A percentile compares a stretch with the other conserved stretches of the same genome.
phyloP scores from a whole-genome alignment of 2,797 vertebrate genomes.

The Xiphorhynchus erythropygius region DNA sequence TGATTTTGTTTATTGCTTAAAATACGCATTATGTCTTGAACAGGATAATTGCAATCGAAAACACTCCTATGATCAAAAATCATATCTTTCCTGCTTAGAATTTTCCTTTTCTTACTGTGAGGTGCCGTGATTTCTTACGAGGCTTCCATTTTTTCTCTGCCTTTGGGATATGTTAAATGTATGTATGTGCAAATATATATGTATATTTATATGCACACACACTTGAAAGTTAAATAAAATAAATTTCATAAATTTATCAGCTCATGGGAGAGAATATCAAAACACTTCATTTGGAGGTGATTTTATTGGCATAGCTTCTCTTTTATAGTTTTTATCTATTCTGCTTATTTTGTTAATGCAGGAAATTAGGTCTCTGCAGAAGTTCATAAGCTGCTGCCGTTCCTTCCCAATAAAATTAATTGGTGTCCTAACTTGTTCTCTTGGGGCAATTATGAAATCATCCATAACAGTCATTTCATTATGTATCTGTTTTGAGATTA shows the following conservation, averaged over 20 bases:
- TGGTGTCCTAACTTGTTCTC: background rate
- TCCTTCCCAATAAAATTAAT: background rate
- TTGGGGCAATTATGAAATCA: background rate
- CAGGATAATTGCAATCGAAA: background rate
- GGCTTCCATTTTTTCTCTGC: background rate
- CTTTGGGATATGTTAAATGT: background rate
- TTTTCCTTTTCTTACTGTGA: background rate
- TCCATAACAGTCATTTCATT: background rate
- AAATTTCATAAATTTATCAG: background rate
- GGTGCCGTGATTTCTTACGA: background rate
- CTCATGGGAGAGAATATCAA: background rate
- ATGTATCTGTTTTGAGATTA: background rate
- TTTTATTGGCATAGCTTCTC: background rate
- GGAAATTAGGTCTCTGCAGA: background rate
- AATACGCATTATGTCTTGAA: background rate
- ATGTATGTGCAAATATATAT: background rate
- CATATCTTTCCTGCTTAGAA: background rate
- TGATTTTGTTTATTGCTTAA: constrained; percentile 9
- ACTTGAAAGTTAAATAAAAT: background rate
- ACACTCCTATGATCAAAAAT: background rate
- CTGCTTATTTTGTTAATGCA: background rate
- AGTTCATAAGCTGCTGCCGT: background rate
- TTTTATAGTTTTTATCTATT: background rate
- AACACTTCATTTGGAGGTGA: background rate
- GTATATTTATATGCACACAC: background rate